A percentile compares a stretch with the other conserved stretches of the same genome.
Evolutionary conservation across 2,888 invertebrate genomes (phyloP).

Genomic region (Anoplius nigerrimus): DNA sequence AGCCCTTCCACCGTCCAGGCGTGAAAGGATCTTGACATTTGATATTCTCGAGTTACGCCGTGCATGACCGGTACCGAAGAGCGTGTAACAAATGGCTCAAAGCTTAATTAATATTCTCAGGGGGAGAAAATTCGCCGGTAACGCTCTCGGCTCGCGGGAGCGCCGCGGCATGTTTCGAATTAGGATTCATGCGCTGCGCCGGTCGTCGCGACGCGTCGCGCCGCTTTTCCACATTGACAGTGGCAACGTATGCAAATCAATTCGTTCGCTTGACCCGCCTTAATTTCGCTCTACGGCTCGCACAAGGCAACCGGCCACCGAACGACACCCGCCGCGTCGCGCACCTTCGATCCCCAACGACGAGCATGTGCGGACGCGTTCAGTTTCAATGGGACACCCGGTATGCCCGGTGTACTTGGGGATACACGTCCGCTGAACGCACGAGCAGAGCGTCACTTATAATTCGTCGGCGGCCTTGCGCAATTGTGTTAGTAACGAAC

Average conservation of each 20-base stretch:
- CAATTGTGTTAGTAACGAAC: constrained; percentile 23
- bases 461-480: constrained; percentile 27
- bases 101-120: constrained; percentile 7
- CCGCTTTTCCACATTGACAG: background rate
- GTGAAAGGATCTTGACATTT: constrained; percentile 1
- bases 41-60: too few species aligned
- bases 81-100: background rate
- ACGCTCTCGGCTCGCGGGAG: too few species aligned
- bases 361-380: constrained; percentile 32
- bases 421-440: background rate
- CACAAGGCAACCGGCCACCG: too few species aligned
- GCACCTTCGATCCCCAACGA: constrained; percentile 6
- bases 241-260: background rate
- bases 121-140: constrained; percentile 4
- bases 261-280: background rate
- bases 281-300: too few species aligned
- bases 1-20: too few species aligned
- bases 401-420: constrained; percentile 11
- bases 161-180: background rate
- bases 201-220: background rate
- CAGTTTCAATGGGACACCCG: constrained; percentile 25
- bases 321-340: background rate
- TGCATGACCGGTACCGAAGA: too few species aligned
- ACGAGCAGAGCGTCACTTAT: constrained; percentile 25
- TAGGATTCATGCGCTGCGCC: background rate